A percentile compares a stretch with the other conserved stretches of the same genome.
phyloP scores from a whole-genome alignment of 1,140 invertebrate genomes.

The Leptestheria dahalacensis region DNA sequence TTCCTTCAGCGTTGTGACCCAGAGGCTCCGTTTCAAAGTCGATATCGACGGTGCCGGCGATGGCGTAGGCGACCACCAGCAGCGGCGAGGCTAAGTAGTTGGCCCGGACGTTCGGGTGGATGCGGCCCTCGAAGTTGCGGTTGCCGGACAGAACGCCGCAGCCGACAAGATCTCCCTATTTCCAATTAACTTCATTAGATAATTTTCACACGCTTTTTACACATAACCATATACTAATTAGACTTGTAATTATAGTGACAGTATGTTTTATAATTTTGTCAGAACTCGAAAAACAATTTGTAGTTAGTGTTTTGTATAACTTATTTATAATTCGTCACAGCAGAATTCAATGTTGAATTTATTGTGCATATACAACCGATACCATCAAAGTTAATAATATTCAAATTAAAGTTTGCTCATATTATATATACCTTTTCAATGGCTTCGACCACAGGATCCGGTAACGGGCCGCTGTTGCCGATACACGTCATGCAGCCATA shows the following conservation, averaged over 20 bases:
- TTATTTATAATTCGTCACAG: too few relatives aligned
- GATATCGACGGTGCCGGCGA: conserved; percentile 84
- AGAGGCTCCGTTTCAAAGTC: conserved; percentile 84
- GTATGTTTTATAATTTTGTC: too few relatives aligned
- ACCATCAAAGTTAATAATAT: too few relatives aligned
- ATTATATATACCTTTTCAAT: conserved; percentile 85
- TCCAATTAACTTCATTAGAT: background rate
- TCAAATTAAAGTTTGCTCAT: too few relatives aligned
- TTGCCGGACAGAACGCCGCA: conserved; percentile 92
- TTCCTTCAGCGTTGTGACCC: conserved; percentile 53
- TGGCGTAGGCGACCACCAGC: conserved; percentile 89
- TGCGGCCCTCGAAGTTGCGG: conserved; percentile 92
- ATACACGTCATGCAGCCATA: conserved; percentile 95
- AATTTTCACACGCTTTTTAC: background rate
- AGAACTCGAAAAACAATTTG: too few relatives aligned
- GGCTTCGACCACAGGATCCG: conserved; percentile 74
- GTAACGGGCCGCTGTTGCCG: conserved; percentile 88
- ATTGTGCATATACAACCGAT: too few relatives aligned
- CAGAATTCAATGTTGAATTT: too few relatives aligned
- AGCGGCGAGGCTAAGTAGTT: conserved; percentile 93
- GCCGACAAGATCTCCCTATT: conserved; percentile 74
- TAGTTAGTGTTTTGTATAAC: too few relatives aligned
- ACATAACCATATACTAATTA: too few relatives aligned
- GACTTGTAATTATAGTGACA: too few relatives aligned
- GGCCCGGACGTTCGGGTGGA: conserved; percentile 87